Percentiles rank a stretch among this genome's conserved stretches.
These are phyloP conservation scores for Megathymus violae DNA, from an alignment of 1,140 invertebrate genomes.

Conservation along the genomic window DNA sequence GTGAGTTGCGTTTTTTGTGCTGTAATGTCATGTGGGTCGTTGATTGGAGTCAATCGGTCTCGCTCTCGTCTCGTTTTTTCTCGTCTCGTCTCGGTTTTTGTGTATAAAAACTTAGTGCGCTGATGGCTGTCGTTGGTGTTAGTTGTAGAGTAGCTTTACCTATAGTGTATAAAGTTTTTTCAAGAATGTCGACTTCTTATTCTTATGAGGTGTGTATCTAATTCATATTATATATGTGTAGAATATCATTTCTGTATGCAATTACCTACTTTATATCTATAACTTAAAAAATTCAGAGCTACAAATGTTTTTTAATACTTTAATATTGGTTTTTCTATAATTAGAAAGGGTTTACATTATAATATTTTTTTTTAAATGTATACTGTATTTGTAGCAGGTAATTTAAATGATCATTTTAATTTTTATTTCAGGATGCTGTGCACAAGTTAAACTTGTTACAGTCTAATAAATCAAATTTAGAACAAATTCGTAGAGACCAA, in stretches of 20 bases:
- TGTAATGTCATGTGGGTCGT: neutral
- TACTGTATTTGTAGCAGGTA: no score
- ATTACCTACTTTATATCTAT: no score
- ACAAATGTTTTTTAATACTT: no score
- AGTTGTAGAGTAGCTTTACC: slow-evolving; percentile 45
- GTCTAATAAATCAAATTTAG: slow-evolving; percentile 86
- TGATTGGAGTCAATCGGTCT: slow-evolving; percentile 4
- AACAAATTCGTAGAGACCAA: slow-evolving; percentile 76
- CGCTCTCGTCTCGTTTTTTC: no score
- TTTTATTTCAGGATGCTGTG: slow-evolving; percentile 86
- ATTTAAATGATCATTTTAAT: slow-evolving; percentile 8
- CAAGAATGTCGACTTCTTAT: slow-evolving; percentile 64
- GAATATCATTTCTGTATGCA: no score
- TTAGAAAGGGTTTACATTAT: no score
- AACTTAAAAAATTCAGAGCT: no score
- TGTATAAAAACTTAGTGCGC: slow-evolving; percentile 39
- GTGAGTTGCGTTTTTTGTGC: slow-evolving; percentile 49
- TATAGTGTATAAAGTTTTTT: slow-evolving; percentile 45
- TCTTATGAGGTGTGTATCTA: slow-evolving; percentile 63
- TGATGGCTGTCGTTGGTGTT: slow-evolving; percentile 53
- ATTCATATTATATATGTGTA: neutral
- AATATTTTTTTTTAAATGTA: no score
- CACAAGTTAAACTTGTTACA: slow-evolving; percentile 87
- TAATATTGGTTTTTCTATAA: no score
- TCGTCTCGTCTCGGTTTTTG: neutral